Base-by-base conservation (phyloP, 2,888 invertebrate species). In the Miltochrista miniata region DNA sequence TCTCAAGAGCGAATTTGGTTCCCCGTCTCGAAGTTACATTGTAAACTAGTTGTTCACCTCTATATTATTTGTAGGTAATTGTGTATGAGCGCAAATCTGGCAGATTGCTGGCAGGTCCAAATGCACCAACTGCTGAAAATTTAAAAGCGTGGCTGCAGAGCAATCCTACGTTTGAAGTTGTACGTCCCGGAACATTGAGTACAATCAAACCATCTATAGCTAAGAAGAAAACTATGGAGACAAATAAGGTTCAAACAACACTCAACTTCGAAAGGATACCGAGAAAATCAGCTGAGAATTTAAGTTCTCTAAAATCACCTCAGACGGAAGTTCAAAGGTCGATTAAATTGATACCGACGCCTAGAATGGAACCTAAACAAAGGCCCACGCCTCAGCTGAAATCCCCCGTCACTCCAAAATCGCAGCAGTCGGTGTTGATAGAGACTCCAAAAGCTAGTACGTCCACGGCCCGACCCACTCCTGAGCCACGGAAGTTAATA, bases 141-240 rank as follows among this genome's bases (percentile, higher is more conserved):
- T 90, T 98, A 33, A 95, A 95, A 70, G 92, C 94, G 18, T 98
- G 97, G 97, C 89, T 98, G 9, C 95, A 95, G 76, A 95, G 95
- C 64, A 96, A 98, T 91, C 98, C 97, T 2, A 96, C 96, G 0
- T 98, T 94, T 82, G 97, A 98, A 91, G 96, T 97, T 0, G 94
- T 97, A 5, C 93, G 94, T 55, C 94, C 95, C 0, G 94, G 93
- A n/a, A 92, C 92, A 31, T 69, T 87, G 0, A 92, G 90, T 66
- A 87, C 93, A 34, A 85, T 82, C 40, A 89, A 80, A 70, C 90
- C 88, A 1, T 84, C 82, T 45, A 49, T 73, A 1, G 74, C 64
- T 49, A 86, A 77, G 66, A 88, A 83, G 62, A 90, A 85, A 56
- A 53, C 66, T 9, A 65, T 59, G 48, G 88, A 85, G 15, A 56